phyloP scores from a whole-genome alignment of 2,797 vertebrate species.

The Pseudocheirus occidentalis region DNA sequence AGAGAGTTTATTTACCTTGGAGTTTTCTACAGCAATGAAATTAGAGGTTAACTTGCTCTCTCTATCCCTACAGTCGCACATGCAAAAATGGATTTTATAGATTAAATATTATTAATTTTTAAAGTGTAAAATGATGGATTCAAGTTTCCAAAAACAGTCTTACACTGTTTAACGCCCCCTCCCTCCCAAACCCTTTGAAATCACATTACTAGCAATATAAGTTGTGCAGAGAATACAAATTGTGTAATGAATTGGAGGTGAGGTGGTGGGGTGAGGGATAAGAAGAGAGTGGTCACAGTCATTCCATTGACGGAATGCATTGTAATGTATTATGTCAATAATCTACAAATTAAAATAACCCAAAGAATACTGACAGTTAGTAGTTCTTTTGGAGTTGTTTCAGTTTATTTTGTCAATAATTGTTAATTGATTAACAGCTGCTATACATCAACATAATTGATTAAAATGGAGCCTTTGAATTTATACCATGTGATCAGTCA shows the following conservation, averaged over 20 bases:
- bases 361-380: slow-evolving; percentile 57
- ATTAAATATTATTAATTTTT: not conserved
- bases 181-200: not conserved
- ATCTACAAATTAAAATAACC: slow-evolving; percentile 65
- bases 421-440: slow-evolving; percentile 55
- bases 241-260: not conserved
- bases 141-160: not conserved
- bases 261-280: not conserved
- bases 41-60: not conserved
- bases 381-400: slow-evolving; percentile 52
- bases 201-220: not conserved
- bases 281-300: not conserved
- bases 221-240: slow-evolving; percentile 7
- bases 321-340: slow-evolving; percentile 58
- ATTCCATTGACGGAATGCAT: not conserved
- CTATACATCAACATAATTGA: slow-evolving; percentile 12
- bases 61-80: not conserved
- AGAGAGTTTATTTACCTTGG: not conserved
- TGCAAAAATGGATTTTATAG: not conserved
- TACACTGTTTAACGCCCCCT: not conserved
- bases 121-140: not conserved
- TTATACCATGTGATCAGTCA: slow-evolving; percentile 22
- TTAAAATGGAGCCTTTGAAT: slow-evolving; percentile 39
- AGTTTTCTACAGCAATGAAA: not conserved
- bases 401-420: slow-evolving; percentile 66